Evolutionary conservation across 2,888 invertebrate species (phyloP), one percentile per base, ranked within the genome.

Genomic region (Epinotia brunnichana): DNA sequence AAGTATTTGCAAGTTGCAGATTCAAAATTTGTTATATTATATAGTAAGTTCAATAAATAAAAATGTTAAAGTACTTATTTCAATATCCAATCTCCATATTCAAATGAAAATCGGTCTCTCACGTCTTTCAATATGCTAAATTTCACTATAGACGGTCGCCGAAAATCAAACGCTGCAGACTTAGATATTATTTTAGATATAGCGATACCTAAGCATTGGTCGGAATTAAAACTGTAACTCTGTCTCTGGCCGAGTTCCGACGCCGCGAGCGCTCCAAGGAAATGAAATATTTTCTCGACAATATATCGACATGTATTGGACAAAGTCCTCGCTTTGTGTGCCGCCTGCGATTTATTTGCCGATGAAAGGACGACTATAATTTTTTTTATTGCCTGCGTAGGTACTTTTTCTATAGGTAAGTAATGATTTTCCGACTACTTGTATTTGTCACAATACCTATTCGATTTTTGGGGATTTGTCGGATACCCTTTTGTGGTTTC

Each of bases 261-360:
- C 57, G 60, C 54, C 41, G 66, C 71, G 53, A 66, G 54, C 66
- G 39, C 53, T 67, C 70, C 76, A 79, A 80, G 81, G 79, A 82
- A 83, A 84, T 83, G 81, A 83, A 83, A 83, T 83, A 85, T 85
- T 83, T 86, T 80, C 77, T 75, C 80, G 83, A 83, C 85, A 83
- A 83, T 84, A 84, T 71, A 73, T 84, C 83, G 85, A 84, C 82
- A 80, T 82, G 81, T 81, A 84, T 83, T 80, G 82, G 79, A 77
- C 76, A 76, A 76, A 75, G 78, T 75, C 68, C 78, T 77, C 79
- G 78, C 79, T 81, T 81, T 80, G 81, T 79, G 80, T 79, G 76
- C 76, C 79, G 75, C 79, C 80, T 83, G 81, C 80, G 81, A 86
- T 85, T 85, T 86, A 84, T 85, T 81, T 81, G 78, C 78, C 79